Evolutionary conservation across 2,888 invertebrate genomes (phyloP), one percentile per base, ranked within the genome.

Genomic region (Ophioninae sp.): DNA sequence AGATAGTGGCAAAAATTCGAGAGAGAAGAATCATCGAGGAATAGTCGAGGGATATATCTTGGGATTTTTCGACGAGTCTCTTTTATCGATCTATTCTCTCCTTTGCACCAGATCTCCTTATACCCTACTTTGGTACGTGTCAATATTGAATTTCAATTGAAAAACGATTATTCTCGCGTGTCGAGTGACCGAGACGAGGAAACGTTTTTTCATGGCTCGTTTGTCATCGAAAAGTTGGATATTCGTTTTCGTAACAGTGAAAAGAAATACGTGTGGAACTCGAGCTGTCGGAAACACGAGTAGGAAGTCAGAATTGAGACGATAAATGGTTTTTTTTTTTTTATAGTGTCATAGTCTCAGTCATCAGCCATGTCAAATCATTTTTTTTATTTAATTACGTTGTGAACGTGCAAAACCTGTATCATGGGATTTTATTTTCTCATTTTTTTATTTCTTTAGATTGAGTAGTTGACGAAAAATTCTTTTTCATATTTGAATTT

Each of bases 131-230:
- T 63, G 63, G 64, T 64, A 85, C 75, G 73, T 85, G 85, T 88
- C 86, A 88, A 89, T 89, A 89, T 89, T 90, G 90, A 89, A 92
- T 93, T 92, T 92, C 92, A 91, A 93, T 93, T 91, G 92, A 89
- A 91, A 92, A 92, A 91, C 91, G 91, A 93, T 92, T 91, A 92
- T 90, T 91, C 91, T 86, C 84, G 90, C 90, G 89, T 91, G 90
- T n/a, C n/a, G 88, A 90, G 89, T 91, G 92, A 90, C 91, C 90
- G 86, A 79, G 85, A 69, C 65, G 80, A 51, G 72, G 69, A 83
- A 67, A 86, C 79, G 74, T 79, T 77, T 79, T 77, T 86, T 85
- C 77, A 30, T 51, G 69, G 86, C 85, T 88, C 88, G 87, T 89
- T 88, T 90, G 87, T 90, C 90, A 90, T 85, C 73, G 67, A 75